Base-by-base conservation (phyloP, 2,113 vertebrate species). In the Syrrhaptes paradoxus region DNA sequence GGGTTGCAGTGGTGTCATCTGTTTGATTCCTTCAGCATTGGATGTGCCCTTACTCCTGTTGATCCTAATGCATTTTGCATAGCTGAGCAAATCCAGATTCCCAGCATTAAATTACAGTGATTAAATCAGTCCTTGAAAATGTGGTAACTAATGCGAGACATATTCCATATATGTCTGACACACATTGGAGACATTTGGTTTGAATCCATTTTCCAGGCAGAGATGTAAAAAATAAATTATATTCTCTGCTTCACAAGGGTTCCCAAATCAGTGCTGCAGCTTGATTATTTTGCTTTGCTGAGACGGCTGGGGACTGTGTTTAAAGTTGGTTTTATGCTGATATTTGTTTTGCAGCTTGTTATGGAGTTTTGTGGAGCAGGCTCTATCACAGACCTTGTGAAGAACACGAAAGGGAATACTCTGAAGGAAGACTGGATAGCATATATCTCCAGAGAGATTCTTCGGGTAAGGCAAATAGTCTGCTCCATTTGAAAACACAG, bases 361-460 rank as follows among this genome's bases (percentile, higher is more conserved):
- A 99, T 99, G 99, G 99, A 99, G 98, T 99, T 99, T 96, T 99
- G 99, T 94, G 99, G 99, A 45, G 99, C 99, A 0, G 99, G 99
- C 3, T 99, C 99, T 87, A 99, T 99, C 97, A 99, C 99, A 61
- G 99, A 99, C 95, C 98, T 99, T 88, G 99, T 99, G 97, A 99
- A 99, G 97, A 99, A 99, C 97, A 99, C 99, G 8, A 99, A 99
- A 97, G 99, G 99, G 57, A 99, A 99, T 97, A 98, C 98, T 10
- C 97, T 99, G 92, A 99, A 99, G 96, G 99, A 99, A 97, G 99
- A 99, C 98, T 99, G 99, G 99, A 99, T 99, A 71, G 99, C 99
- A 11, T 99, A 99, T 97, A 99, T 99, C 97, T 99, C 99, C 97
- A 97, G 99, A 94, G 99, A 99, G 96, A 99, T 99, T 96, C 98